Conservation (phyloP, 2,113 vertebrate species). For the Tenebrosternarchus preto region DNA sequence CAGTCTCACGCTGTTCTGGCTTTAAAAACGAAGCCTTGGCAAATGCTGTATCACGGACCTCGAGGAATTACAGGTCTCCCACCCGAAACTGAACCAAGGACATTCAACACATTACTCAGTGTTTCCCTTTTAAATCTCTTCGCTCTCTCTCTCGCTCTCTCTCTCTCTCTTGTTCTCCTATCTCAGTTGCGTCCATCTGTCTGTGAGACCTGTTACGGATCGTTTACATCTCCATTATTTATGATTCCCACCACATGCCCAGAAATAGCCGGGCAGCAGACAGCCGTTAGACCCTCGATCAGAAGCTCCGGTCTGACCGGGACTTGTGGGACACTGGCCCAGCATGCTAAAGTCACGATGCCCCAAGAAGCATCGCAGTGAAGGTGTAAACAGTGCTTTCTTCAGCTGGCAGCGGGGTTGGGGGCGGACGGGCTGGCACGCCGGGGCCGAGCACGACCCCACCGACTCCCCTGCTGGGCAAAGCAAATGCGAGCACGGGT, state of each 20-base stretch:
- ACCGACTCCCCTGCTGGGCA: slow-evolving; percentile 65
- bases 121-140: slow-evolving; percentile 25
- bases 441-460: slow-evolving; percentile 28
- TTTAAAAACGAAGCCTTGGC: too few species aligned
- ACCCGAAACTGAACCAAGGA: too few species aligned
- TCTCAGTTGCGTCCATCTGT: slow-evolving; percentile 56
- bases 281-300: slow-evolving; percentile 52
- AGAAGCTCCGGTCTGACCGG: slow-evolving; percentile 52
- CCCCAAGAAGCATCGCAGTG: slow-evolving; percentile 64
- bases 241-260: slow-evolving; percentile 51
- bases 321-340: slow-evolving; percentile 59
- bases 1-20: background rate
- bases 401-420: slow-evolving; percentile 26
- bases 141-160: slow-evolving; percentile 12
- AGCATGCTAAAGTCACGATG: slow-evolving; percentile 68
- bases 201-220: slow-evolving; percentile 46
- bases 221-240: slow-evolving; percentile 59
- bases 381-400: slow-evolving; percentile 46
- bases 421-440: background rate
- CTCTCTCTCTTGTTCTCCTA: slow-evolving; percentile 38
- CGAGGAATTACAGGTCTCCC: too few species aligned
- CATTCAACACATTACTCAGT: too few species aligned
- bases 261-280: slow-evolving; percentile 53
- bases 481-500: slow-evolving; percentile 69
- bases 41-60: too few species aligned